Evolutionary conservation across 1,140 invertebrate species (phyloP).

Genomic region (Gryllus bimaculatus): DNA sequence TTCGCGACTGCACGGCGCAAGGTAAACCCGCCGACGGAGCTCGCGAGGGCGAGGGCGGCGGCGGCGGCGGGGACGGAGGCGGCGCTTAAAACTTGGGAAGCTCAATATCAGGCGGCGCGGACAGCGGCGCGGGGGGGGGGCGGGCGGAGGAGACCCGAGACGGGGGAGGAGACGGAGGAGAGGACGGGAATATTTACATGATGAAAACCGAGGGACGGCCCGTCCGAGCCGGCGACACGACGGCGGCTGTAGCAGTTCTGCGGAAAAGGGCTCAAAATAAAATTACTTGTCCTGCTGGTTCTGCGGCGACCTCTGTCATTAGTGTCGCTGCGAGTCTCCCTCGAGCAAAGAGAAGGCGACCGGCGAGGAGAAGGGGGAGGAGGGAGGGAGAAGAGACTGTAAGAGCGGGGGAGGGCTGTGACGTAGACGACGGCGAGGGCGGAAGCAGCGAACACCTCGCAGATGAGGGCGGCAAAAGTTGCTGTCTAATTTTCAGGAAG

Average conservation of each 20-base stretch:
- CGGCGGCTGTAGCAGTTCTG: too few species aligned
- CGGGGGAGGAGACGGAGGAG: background rate
- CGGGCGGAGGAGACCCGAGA: background rate
- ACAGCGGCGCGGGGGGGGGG: background rate
- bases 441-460: too few species aligned
- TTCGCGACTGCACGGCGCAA: background rate
- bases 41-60: background rate
- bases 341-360: background rate
- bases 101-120: background rate
- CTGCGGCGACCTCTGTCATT: background rate
- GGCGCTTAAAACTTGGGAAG: background rate
- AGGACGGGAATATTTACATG: background rate
- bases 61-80: background rate
- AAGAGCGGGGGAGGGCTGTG: background rate
- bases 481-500: too few species aligned
- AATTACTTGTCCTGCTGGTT: conserved; percentile 4
- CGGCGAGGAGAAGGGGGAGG: background rate
- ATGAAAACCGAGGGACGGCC: background rate
- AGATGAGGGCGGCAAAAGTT: too few species aligned
- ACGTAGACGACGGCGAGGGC: too few species aligned
- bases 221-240: background rate
- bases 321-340: background rate
- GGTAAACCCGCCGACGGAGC: background rate
- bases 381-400: background rate
- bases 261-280: conserved; percentile 1